These are phyloP conservation scores for Polymixis lichenea DNA, from an alignment of 2,888 invertebrate species.

Conservation along the genomic window DNA sequence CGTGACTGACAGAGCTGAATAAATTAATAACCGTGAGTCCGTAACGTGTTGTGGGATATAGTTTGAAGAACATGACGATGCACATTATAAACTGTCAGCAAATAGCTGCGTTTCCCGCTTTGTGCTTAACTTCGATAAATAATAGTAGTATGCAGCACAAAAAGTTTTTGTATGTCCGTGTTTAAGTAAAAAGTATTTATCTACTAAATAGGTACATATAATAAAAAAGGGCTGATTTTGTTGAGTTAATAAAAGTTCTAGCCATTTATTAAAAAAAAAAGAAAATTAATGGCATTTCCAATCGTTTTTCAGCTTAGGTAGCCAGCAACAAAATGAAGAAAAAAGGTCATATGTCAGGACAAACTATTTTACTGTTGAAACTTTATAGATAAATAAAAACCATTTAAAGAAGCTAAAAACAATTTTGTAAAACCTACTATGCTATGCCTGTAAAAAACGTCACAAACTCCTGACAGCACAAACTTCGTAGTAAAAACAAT, in stretches of 20 bases:
- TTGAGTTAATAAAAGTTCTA: background rate
- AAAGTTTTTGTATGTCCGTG: no score
- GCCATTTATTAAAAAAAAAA: background rate
- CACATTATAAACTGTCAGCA: constrained; percentile 12
- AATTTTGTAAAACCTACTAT: background rate
- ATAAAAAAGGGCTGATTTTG: background rate
- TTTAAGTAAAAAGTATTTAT: no score
- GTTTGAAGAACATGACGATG: constrained; percentile 4
- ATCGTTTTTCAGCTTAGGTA: background rate
- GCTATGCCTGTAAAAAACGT: no score
- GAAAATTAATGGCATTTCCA: background rate
- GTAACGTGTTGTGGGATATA: background rate
- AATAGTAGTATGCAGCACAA: background rate
- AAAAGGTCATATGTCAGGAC: background rate
- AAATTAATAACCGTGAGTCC: background rate
- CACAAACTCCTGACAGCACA: no score
- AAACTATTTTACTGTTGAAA: background rate
- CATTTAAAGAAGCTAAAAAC: background rate
- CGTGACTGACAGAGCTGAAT: constrained; percentile 2
- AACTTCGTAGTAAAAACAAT: no score
- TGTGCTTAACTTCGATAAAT: background rate
- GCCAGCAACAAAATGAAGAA: background rate
- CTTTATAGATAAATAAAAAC: background rate
- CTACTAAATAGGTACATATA: background rate
- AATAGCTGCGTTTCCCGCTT: constrained; percentile 1